Conservation (phyloP, 1,140 invertebrate species). For the Vollenhovia emeryi region DNA sequence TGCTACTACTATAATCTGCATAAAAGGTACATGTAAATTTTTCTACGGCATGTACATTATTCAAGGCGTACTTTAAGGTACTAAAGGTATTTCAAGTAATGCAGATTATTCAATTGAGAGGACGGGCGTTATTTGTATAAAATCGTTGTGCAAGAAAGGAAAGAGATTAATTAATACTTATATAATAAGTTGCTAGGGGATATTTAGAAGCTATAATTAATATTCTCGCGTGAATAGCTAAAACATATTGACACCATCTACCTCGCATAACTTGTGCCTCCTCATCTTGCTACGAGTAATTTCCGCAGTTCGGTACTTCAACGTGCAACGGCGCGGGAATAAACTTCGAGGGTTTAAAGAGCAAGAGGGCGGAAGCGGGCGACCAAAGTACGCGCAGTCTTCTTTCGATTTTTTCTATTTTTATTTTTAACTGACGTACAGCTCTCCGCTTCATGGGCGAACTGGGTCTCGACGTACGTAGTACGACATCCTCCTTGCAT, state of each 20-base stretch:
- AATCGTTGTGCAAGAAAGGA: background rate
- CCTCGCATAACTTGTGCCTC: background rate
- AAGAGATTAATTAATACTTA: background rate
- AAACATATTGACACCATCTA: slow-evolving; percentile 23
- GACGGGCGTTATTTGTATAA: background rate
- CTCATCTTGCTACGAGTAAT: slow-evolving; percentile 16
- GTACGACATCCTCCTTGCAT: slow-evolving; percentile 41
- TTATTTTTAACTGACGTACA: background rate
- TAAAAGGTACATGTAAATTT: slow-evolving; percentile 36
- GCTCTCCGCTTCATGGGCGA: slow-evolving; percentile 2
- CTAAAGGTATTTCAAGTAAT: slow-evolving; percentile 2
- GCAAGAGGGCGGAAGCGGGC: slow-evolving; percentile 15
- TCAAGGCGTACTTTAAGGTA: background rate
- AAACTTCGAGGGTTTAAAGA: slow-evolving; percentile 41
- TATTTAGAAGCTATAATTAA: slow-evolving; percentile 16
- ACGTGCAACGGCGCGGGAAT: slow-evolving; percentile 13
- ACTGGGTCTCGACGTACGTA: slow-evolving; percentile 26
- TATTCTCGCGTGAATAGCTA: background rate
- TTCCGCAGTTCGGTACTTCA: slow-evolving; percentile 18
- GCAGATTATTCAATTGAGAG: background rate
- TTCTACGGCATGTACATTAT: background rate
- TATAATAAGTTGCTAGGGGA: background rate
- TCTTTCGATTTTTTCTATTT: background rate
- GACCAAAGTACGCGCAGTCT: slow-evolving; percentile 19
- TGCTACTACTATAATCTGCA: slow-evolving; percentile 18